A percentile compares a stretch with the other conserved stretches of the same genome.
Evolutionary conservation across 2,888 invertebrate species (phyloP).

Genomic region (Eupithecia inturbata): DNA sequence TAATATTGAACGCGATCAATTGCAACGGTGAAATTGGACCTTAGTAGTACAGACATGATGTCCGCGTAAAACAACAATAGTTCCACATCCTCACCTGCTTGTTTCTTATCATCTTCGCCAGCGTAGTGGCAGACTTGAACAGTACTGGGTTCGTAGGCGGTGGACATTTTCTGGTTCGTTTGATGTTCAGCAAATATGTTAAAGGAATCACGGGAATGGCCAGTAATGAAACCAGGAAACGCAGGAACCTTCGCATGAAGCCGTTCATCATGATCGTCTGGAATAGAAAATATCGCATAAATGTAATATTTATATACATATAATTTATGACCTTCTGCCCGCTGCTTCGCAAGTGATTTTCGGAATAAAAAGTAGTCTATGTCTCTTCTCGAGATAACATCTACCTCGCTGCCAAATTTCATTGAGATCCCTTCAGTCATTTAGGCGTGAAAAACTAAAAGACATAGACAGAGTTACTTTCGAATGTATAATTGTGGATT

Average conservation of each 20-base stretch:
- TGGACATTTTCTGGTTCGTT: slow-evolving; percentile 85
- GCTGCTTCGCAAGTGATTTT: too few species aligned
- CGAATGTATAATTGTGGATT: too few species aligned
- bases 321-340: too few species aligned
- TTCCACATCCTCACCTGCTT: slow-evolving; percentile 83
- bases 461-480: too few species aligned
- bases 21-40: neutral
- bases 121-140: slow-evolving; percentile 86
- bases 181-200: slow-evolving; percentile 77
- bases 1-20: too few species aligned
- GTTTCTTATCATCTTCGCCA: slow-evolving; percentile 88
- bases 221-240: slow-evolving; percentile 84
- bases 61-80: neutral
- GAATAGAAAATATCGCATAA: slow-evolving; percentile 49
- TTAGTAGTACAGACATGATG: neutral
- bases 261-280: slow-evolving; percentile 85
- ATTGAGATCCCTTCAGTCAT: too few species aligned
- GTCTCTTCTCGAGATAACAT: too few species aligned
- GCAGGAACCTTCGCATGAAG: slow-evolving; percentile 81
- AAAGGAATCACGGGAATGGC: slow-evolving; percentile 83
- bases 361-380: too few species aligned
- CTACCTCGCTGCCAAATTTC: too few species aligned
- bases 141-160: slow-evolving; percentile 87
- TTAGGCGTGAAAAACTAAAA: too few species aligned
- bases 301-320: neutral